Percentiles rank a stretch among this genome's conserved stretches.
phyloP scores from a whole-genome alignment of 2,888 invertebrate genomes.

The Lochmaea capreae region DNA sequence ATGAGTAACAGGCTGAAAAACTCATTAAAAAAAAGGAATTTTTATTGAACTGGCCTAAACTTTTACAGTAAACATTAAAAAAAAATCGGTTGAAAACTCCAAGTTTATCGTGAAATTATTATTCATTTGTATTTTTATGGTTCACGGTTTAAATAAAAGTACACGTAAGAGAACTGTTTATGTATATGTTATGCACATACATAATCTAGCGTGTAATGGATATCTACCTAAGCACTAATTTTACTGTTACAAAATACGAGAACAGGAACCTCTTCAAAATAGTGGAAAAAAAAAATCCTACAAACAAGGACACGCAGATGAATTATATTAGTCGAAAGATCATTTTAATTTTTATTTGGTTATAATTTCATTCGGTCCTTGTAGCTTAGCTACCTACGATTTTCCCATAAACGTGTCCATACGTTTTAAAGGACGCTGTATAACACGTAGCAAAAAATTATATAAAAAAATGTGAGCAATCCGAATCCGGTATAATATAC shows the following conservation, averaged over 20 bases:
- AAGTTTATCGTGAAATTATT: slow-evolving; percentile 12
- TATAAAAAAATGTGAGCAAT: no score
- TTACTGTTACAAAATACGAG: background rate
- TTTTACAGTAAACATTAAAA: background rate
- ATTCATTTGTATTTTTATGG: slow-evolving; percentile 12
- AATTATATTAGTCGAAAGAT: no score
- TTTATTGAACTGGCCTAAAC: background rate
- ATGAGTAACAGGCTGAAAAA: no score
- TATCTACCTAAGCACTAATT: slow-evolving; percentile 4
- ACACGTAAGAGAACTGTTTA: background rate
- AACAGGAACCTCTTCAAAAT: background rate
- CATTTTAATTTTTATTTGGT: no score
- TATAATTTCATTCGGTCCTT: no score
- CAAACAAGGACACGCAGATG: no score
- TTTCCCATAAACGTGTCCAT: no score
- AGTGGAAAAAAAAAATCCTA: no score
- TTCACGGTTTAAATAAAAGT: slow-evolving; percentile 2
- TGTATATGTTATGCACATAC: slow-evolving; percentile 15
- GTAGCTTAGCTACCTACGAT: no score
- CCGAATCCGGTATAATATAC: no score
- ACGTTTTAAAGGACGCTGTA: no score
- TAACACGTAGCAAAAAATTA: no score
- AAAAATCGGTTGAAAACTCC: background rate
- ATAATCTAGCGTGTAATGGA: slow-evolving; percentile 11
- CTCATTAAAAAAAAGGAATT: background rate